Percentiles rank a stretch among this genome's conserved stretches.
These are phyloP conservation scores for Leucophenga varia DNA, from an alignment of 1,140 invertebrate genomes.

Conservation along the genomic window DNA sequence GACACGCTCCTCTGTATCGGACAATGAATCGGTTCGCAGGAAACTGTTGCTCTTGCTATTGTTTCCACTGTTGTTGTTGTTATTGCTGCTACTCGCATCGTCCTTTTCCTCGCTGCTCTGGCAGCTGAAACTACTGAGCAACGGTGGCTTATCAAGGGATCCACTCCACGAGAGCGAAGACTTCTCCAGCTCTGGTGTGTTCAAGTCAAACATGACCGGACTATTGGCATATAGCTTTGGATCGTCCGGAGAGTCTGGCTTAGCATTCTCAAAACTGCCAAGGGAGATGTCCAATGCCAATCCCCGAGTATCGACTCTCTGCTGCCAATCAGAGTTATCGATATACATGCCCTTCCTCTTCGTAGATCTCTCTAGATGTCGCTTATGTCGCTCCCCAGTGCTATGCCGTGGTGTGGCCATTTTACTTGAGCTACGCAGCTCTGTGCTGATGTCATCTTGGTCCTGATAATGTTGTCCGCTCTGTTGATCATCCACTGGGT, in stretches of 20 bases:
- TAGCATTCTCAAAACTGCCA: conserved; percentile 38
- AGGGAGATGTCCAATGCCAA: conserved; percentile 40
- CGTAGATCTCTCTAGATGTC: conserved; percentile 61
- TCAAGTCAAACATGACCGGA: conserved; percentile 38
- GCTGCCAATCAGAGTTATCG: conserved; percentile 57
- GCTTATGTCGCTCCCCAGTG: conserved; percentile 38
- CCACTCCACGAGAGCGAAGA: conserved; percentile 37
- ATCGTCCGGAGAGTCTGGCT: conserved; percentile 37
- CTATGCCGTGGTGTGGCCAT: conserved; percentile 47
- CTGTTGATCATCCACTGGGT: no score
- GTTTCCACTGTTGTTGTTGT: not conserved
- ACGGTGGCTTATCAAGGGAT: conserved; percentile 32
- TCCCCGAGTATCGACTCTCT: conserved; percentile 44
- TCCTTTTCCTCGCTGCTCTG: conserved; percentile 74
- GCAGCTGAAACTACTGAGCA: conserved; percentile 62
- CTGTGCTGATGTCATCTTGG: conserved; percentile 31
- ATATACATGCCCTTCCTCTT: conserved; percentile 76
- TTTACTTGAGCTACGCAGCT: conserved; percentile 22
- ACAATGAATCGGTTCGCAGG: conserved; percentile 60
- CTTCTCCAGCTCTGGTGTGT: conserved; percentile 44
- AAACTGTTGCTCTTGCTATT: conserved; percentile 33
- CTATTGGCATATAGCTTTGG: conserved; percentile 34
- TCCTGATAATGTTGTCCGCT: no score
- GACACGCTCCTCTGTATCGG: conserved; percentile 60
- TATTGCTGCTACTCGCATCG: conserved; percentile 54